phyloP scores from a whole-genome alignment of 2,888 invertebrate species.

The Seira musarum region DNA sequence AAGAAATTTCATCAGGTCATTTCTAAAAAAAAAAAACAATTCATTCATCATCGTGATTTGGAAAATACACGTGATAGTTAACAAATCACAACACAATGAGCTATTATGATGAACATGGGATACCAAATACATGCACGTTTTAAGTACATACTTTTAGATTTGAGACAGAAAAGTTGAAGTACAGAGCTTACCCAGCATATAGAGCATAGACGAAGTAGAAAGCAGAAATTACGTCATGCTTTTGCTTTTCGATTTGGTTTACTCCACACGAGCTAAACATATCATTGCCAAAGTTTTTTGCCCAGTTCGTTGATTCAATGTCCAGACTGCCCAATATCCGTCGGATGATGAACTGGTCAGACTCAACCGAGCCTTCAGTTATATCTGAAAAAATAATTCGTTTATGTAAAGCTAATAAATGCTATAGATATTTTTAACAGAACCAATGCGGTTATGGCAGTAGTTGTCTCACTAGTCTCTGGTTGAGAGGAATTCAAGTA shows the following conservation, averaged over 20 bases:
- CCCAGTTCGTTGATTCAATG: slow-evolving; percentile 29
- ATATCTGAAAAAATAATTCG: too few species aligned
- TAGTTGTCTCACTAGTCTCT: too few species aligned
- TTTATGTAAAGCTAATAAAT: too few species aligned
- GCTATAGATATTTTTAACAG: too few species aligned
- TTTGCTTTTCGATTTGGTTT: not conserved
- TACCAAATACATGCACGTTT: too few species aligned
- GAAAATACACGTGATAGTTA: too few species aligned
- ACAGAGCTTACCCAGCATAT: slow-evolving; percentile 32
- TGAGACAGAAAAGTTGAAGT: not conserved
- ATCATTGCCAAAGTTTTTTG: slow-evolving; percentile 5
- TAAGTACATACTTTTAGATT: too few species aligned
- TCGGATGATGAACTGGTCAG: not conserved
- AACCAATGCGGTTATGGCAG: too few species aligned
- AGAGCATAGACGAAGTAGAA: slow-evolving; percentile 43
- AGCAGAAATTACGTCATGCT: slow-evolving; percentile 27
- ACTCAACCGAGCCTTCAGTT: not conserved
- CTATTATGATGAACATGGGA: too few species aligned
- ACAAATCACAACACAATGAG: too few species aligned
- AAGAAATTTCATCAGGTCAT: slow-evolving; percentile 15
- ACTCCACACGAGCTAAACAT: not conserved
- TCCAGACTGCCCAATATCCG: slow-evolving; percentile 23
- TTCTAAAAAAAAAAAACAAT: slow-evolving; percentile 6
- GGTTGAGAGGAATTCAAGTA: not conserved
- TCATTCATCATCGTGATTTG: too few species aligned